These are phyloP conservation scores for Chaetodon auriga DNA, from an alignment of 2,113 vertebrate species.

Conservation along the genomic window DNA sequence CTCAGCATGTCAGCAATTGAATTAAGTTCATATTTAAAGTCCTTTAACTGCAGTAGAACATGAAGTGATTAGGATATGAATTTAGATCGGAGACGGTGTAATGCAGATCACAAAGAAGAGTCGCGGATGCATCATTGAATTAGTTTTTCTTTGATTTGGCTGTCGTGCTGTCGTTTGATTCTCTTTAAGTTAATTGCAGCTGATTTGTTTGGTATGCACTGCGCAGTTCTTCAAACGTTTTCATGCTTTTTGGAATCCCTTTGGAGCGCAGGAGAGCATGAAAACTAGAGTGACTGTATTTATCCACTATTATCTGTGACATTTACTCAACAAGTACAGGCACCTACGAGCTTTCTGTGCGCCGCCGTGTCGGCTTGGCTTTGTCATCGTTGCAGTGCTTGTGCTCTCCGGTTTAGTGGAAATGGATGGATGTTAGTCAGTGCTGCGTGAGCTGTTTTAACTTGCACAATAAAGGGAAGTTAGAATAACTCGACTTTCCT, in stretches of 20 bases:
- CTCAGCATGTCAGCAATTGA: neutral
- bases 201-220: neutral
- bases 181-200: neutral
- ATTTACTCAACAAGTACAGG: neutral
- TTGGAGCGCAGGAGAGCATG: neutral
- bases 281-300: too few species aligned
- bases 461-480: conserved; percentile 54
- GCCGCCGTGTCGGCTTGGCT: neutral
- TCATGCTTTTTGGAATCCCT: neutral
- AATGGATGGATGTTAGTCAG: neutral
- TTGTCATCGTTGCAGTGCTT: neutral
- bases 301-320: neutral
- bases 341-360: neutral
- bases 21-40: neutral
- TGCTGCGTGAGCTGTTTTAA: conserved; percentile 5
- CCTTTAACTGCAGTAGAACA: neutral
- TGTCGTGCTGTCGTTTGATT: neutral
- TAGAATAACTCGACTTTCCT: conserved; percentile 33
- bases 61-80: neutral
- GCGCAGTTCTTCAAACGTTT: too few species aligned
- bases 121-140: neutral
- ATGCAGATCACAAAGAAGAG: neutral
- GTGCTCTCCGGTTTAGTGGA: neutral
- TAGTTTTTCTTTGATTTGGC: neutral
- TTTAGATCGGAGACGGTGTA: too few species aligned